Evolutionary conservation across 1,140 invertebrate species (phyloP), one percentile per base, ranked within the genome.

Genomic region (Calliphora vicina): DNA sequence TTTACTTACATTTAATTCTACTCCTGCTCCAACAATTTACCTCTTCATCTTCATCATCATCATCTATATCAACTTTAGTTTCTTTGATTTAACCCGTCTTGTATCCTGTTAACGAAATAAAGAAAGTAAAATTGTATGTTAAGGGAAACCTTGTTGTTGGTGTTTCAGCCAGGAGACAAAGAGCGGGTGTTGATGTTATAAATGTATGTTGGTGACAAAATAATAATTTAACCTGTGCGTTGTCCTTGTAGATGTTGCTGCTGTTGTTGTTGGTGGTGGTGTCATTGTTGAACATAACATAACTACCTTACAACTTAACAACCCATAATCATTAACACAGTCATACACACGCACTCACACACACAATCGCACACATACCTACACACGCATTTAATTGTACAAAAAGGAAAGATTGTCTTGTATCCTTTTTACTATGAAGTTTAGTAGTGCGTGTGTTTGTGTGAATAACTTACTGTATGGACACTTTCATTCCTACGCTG

Each of bases 251-350:
- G 13, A 29, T 76, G 72, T 74, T 74, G 45, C 45, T 57, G 45
- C 1, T 57, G 45, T 50, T 50, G 45, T n/a, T 15, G 45, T 57
- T 57, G 45, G 15, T 57, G 50, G 15, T 57, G 50, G 15, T 57
- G 50, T 57, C 50, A 17, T 57, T 57, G 50, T 57, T 57, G 50
- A 57, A 57, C 15, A 57, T 57, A n/a, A 57, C 50, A 57, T 76
- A 35, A 35, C 35, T 35, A 6, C 35, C 35, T 35, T 35, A 76
- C 35, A 76, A 76, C 73, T 76, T 76, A 76, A 76, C 73, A 76
- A 76, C 27, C 73, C 73, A 76, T 76, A 76, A 76, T 76, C 73
- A 76, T 76, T 76, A 76, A 76, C 73, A 76, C 73, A 76, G 35
- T 35, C 73, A 76, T 76, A n/a, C 20, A 76, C 73, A 57, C 50